Conservation (phyloP, 2,797 vertebrate species). For the Alectoris magna region DNA sequence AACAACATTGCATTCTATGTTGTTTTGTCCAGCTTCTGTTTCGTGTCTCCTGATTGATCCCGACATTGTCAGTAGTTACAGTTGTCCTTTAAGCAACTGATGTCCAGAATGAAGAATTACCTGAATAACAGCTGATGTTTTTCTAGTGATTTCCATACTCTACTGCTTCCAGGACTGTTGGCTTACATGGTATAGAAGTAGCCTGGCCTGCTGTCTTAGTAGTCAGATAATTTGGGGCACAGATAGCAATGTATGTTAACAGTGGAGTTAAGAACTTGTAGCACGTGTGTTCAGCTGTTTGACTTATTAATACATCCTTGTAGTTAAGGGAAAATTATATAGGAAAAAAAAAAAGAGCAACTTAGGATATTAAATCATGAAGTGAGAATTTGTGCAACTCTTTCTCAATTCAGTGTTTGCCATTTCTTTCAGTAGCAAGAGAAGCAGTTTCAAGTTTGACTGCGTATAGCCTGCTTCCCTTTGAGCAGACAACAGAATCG, state of each 20-base stretch:
- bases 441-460: background rate
- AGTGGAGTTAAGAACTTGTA: background rate
- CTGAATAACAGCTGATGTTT: background rate
- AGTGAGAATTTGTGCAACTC: background rate
- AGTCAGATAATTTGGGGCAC: background rate
- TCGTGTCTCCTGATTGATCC: conserved; percentile 25
- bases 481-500: background rate
- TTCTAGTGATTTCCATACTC: background rate
- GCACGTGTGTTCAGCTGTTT: background rate
- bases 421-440: background rate
- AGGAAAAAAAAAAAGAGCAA: background rate
- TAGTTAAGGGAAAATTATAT: background rate
- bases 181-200: background rate
- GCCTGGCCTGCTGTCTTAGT: background rate
- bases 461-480: background rate
- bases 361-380: background rate
- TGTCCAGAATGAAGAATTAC: background rate
- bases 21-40: conserved; percentile 57
- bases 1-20: conserved; percentile 42
- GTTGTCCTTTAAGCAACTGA: background rate
- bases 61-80: background rate
- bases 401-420: background rate
- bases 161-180: background rate
- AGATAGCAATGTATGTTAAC: background rate
- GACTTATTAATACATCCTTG: background rate